phyloP scores from a whole-genome alignment of 2,113 vertebrate genomes.

The Elachura formosa region DNA sequence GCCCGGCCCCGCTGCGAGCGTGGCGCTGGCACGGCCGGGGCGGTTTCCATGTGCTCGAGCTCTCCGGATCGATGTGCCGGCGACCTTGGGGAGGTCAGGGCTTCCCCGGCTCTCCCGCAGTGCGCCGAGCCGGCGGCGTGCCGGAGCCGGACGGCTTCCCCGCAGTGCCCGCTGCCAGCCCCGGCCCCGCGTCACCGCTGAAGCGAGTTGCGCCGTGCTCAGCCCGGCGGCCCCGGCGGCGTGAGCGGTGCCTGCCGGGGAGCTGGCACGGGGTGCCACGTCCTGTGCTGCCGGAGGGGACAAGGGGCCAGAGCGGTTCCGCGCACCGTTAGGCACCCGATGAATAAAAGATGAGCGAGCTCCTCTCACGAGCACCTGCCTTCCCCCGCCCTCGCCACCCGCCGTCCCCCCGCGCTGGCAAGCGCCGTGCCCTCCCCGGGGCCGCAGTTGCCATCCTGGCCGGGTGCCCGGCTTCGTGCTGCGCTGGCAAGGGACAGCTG shows the following conservation, averaged over 20 bases:
- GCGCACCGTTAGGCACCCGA: background rate
- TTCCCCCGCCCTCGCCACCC: background rate
- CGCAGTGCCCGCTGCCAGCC: background rate
- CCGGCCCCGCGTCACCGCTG: background rate
- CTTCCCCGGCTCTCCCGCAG: slow-evolving; percentile 27
- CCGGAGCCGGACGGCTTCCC: background rate
- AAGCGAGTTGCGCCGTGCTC: background rate
- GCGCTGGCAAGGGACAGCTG: slow-evolving; percentile 23
- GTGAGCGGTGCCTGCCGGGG: background rate
- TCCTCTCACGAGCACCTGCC: slow-evolving; percentile 25
- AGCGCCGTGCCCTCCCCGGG: background rate
- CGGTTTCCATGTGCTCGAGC: background rate
- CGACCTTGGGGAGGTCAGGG: slow-evolving; percentile 50
- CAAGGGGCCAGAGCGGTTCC: background rate
- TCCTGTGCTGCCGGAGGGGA: background rate
- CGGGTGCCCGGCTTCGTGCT: slow-evolving; percentile 13
- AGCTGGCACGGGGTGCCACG: background rate
- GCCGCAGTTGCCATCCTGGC: slow-evolving; percentile 58
- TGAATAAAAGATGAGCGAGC: slow-evolving; percentile 62
- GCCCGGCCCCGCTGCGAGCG: background rate
- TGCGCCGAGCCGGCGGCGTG: background rate
- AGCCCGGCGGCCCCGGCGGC: background rate
- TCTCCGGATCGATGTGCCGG: background rate
- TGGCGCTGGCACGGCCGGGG: background rate
- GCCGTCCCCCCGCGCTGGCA: background rate